phyloP scores from a whole-genome alignment of 2,797 vertebrate species.

The Momotus momota region DNA sequence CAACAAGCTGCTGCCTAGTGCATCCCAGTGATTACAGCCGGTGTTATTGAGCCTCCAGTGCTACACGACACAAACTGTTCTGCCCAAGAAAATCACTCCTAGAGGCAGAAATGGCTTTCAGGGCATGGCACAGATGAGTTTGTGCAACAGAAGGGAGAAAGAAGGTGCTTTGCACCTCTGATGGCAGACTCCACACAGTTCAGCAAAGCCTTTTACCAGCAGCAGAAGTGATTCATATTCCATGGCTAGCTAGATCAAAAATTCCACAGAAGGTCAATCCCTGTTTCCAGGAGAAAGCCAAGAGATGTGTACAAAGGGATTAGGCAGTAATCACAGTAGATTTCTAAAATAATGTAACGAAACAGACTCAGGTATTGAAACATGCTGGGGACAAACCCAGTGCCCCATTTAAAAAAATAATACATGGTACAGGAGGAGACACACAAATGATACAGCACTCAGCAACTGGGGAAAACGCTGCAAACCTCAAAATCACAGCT shows the following conservation, averaged over 20 bases:
- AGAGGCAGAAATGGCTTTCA: neutral
- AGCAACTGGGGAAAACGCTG: neutral
- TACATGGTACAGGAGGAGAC: accelerated
- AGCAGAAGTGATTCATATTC: neutral
- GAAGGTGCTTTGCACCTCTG: neutral
- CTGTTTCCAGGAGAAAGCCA: neutral
- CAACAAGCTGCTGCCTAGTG: accelerated
- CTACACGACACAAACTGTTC: accelerated
- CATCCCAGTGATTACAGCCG: accelerated
- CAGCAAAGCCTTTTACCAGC: neutral
- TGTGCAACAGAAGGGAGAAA: neutral
- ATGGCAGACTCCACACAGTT: neutral
- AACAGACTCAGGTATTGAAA: neutral
- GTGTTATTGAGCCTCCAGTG: accelerated
- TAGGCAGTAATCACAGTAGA: neutral
- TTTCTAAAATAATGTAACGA: slow-evolving; percentile 2
- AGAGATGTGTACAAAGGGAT: neutral
- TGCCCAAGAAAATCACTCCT: neutral
- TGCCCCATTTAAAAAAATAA: neutral
- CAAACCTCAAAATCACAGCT: neutral
- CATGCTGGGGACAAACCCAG: neutral
- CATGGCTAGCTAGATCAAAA: neutral
- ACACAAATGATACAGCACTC: accelerated
- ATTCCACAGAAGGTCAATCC: neutral
- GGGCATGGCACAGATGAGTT: accelerated